These are phyloP conservation scores for Pemphredon lugubris DNA, from an alignment of 2,888 invertebrate genomes.

Conservation along the genomic window DNA sequence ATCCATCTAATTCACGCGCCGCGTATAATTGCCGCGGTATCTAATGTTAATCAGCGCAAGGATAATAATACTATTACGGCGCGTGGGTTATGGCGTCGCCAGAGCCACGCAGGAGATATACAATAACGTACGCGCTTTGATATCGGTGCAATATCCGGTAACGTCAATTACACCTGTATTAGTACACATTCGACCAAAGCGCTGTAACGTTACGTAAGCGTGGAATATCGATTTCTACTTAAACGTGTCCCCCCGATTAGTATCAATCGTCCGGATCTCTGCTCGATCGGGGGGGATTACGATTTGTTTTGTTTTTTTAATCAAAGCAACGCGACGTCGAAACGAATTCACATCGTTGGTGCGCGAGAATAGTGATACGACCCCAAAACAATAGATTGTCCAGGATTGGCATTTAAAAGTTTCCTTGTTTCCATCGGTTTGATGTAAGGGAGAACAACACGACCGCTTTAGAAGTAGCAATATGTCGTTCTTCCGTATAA, in stretches of 20 bases:
- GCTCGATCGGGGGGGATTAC: neutral
- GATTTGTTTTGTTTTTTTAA: neutral
- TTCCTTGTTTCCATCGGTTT: no score
- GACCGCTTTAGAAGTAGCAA: no score
- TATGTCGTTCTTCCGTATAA: no score
- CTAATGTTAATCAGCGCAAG: constrained; percentile 44
- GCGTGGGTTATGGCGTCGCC: constrained; percentile 8
- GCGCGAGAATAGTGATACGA: no score
- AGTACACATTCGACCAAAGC: neutral
- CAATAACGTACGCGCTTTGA: constrained; percentile 13
- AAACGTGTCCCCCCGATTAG: neutral
- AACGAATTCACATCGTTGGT: no score
- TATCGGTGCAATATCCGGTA: constrained; percentile 10
- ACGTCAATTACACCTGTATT: constrained; percentile 28
- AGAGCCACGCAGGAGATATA: neutral
- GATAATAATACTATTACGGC: constrained; percentile 6
- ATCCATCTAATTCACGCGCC: neutral
- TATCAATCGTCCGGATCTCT: neutral
- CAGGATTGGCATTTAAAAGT: no score
- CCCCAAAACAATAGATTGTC: no score
- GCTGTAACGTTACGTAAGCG: neutral
- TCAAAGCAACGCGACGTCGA: no score
- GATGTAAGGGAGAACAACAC: no score
- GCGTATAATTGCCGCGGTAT: constrained; percentile 25
- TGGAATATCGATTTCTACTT: constrained; percentile 11